These are phyloP conservation scores for Ornithorhynchus anatinus DNA, from an alignment of 2,113 vertebrate genomes.

Conservation along the genomic window DNA sequence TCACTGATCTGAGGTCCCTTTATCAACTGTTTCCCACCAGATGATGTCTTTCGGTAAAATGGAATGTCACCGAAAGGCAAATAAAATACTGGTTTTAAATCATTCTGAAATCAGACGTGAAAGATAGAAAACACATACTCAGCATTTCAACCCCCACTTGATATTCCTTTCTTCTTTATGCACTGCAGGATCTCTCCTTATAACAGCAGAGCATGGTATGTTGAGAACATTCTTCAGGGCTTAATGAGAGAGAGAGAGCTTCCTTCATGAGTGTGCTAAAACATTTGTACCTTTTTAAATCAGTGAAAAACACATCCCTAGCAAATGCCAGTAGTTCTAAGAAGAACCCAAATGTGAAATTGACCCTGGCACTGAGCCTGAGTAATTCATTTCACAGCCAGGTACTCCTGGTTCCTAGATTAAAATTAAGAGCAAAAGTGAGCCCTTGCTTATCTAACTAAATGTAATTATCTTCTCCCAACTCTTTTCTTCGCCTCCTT, in stretches of 20 bases:
- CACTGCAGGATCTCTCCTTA: background rate
- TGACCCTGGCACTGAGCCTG: background rate
- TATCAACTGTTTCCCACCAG: too few relatives aligned
- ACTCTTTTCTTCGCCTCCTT: constrained; percentile 11
- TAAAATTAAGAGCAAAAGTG: background rate
- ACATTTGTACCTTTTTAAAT: too few relatives aligned
- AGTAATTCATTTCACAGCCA: background rate
- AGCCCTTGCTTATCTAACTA: constrained; percentile 14
- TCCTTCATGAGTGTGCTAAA: too few relatives aligned
- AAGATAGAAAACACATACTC: too few relatives aligned
- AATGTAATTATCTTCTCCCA: background rate
- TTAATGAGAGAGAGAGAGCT: too few relatives aligned
- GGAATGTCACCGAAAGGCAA: background rate
- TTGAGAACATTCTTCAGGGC: background rate
- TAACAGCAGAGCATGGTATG: background rate
- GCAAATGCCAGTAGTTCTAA: too few relatives aligned
- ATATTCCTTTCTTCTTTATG: background rate
- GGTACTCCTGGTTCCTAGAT: background rate
- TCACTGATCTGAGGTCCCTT: too few relatives aligned
- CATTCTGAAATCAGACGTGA: too few relatives aligned
- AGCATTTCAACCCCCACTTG: background rate
- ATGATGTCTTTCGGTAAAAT: background rate
- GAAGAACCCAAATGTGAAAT: background rate
- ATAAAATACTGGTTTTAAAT: background rate
- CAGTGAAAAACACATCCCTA: too few relatives aligned